These are phyloP conservation scores for Campopleginae sp. DNA, from an alignment of 2,888 invertebrate genomes.

Conservation along the genomic window DNA sequence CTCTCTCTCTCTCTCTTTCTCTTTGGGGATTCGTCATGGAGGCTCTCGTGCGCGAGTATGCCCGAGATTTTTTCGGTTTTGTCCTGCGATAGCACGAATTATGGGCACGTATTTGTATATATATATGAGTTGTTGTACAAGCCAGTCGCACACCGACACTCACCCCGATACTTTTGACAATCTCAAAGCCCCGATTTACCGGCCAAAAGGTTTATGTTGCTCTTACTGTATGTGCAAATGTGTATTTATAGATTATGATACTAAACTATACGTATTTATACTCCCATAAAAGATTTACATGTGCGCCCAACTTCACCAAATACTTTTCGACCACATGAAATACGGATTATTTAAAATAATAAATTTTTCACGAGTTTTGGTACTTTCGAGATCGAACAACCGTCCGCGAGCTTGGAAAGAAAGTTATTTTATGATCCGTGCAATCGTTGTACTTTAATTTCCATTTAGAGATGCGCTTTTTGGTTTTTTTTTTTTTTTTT, in stretches of 20 bases:
- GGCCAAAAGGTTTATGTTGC: slow-evolving; percentile 31
- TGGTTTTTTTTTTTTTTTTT: neutral
- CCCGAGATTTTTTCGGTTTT: slow-evolving; percentile 51
- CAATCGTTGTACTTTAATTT: neutral
- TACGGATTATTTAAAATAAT: slow-evolving; percentile 27
- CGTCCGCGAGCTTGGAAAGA: neutral
- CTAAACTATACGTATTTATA: slow-evolving; percentile 21
- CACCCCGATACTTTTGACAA: slow-evolving; percentile 17
- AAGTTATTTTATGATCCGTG: slow-evolving; percentile 10
- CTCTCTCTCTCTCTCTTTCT: neutral
- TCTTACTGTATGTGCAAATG: neutral
- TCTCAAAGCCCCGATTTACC: slow-evolving; percentile 24
- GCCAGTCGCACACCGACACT: slow-evolving; percentile 4
- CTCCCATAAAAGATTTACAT: slow-evolving; percentile 19
- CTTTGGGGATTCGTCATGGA: slow-evolving; percentile 59
- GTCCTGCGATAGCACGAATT: slow-evolving; percentile 28
- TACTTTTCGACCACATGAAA: slow-evolving; percentile 10
- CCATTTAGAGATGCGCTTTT: neutral
- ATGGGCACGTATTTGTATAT: neutral
- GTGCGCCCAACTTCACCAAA: neutral
- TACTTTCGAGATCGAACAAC: slow-evolving; percentile 17
- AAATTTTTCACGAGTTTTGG: slow-evolving; percentile 18
- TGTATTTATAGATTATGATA: neutral
- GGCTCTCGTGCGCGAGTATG: slow-evolving; percentile 35
- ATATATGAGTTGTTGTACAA: slow-evolving; percentile 22